Evolutionary conservation across 2,888 invertebrate species (phyloP).

Genomic region (Neoitamus cyanurus): DNA sequence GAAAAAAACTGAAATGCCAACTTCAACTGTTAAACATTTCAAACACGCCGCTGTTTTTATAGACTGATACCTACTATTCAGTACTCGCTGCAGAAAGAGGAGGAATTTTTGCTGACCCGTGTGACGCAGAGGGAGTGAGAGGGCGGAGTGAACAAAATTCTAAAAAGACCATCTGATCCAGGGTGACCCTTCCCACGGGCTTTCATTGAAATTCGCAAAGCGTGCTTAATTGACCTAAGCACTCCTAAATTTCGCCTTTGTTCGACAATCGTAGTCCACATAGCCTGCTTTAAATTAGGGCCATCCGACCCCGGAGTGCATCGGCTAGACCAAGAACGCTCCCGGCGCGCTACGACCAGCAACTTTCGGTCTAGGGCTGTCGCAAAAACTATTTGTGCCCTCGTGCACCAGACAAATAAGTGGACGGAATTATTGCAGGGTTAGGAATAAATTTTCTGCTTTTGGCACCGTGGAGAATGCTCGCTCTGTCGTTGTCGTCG

Average conservation of each 20-base stretch:
- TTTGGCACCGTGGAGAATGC: background rate
- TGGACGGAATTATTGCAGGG: background rate
- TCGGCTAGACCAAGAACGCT: background rate
- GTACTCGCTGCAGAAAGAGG: background rate
- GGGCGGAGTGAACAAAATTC: background rate
- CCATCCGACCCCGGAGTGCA: background rate
- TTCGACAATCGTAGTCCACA: background rate
- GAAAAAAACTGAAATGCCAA: no score
- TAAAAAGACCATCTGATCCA: background rate
- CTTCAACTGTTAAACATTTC: background rate
- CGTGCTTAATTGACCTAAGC: slow-evolving; percentile 5
- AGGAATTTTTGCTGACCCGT: background rate
- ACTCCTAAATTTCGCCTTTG: background rate
- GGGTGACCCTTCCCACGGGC: no score
- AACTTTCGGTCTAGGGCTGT: background rate
- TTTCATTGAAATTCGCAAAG: background rate
- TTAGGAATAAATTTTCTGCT: background rate
- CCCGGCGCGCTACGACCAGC: background rate
- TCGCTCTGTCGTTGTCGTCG: background rate
- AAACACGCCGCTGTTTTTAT: background rate
- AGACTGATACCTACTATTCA: background rate
- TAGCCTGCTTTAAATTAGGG: background rate
- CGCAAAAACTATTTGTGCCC: background rate
- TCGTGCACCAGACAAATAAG: background rate
- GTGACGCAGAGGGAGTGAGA: background rate